Percentiles rank a stretch among this genome's conserved stretches.
phyloP scores from a whole-genome alignment of 1,140 invertebrate genomes.

The Aricia agestis region DNA sequence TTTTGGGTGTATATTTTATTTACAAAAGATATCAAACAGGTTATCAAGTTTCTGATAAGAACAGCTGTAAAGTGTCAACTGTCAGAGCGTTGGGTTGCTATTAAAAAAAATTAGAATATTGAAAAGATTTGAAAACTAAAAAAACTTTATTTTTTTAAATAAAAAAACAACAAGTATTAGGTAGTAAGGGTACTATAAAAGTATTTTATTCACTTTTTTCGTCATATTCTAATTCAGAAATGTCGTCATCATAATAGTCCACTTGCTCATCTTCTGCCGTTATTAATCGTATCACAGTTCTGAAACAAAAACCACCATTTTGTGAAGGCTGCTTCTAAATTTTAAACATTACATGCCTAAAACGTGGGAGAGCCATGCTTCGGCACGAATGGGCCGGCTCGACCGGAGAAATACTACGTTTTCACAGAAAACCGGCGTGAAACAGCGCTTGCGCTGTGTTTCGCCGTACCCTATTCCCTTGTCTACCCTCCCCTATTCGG shows the following conservation, averaged over 20 bases:
- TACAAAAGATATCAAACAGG: not conserved
- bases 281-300: slow-evolving; percentile 56
- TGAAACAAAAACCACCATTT: slow-evolving; percentile 40
- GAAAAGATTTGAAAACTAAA: not conserved
- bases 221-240: slow-evolving; percentile 25
- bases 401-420: too few species aligned
- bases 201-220: not conserved
- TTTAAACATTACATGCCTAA: not conserved
- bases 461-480: too few species aligned
- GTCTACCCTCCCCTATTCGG: too few species aligned
- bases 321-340: not conserved
- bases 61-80: not conserved
- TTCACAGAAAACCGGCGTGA: too few species aligned
- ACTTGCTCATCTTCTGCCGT: slow-evolving; percentile 60
- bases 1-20: not conserved
- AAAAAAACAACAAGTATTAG: not conserved
- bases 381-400: too few species aligned
- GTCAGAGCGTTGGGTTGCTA: not conserved
- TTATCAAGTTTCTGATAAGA: not conserved
- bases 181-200: too few species aligned
- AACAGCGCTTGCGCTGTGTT: too few species aligned
- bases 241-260: slow-evolving; percentile 44
- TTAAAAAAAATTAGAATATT: not conserved
- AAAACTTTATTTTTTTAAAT: not conserved
- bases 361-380: too few species aligned